Conservation (phyloP, 2,888 invertebrate species). For the Erynnis tages region DNA sequence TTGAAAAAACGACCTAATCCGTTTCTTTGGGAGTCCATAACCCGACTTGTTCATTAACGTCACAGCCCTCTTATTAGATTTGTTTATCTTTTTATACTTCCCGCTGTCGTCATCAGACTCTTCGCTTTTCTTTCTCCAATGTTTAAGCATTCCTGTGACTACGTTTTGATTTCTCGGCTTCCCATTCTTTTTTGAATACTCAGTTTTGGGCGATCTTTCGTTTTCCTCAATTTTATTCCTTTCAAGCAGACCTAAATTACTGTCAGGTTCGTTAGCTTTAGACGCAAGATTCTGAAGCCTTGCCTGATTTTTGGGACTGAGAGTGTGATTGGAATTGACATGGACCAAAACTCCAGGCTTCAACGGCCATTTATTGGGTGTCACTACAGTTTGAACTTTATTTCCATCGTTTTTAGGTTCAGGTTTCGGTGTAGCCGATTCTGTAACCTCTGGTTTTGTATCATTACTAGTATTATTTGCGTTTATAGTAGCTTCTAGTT, state of each 20-base stretch:
- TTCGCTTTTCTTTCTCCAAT: conserved; percentile 59
- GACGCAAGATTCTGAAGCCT: conserved; percentile 46
- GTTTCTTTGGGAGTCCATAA: conserved; percentile 60
- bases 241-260: conserved; percentile 69
- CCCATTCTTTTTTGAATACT: conserved; percentile 65
- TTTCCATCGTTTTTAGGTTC: conserved; percentile 50
- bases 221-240: conserved; percentile 51
- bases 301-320: conserved; percentile 80
- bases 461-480: conserved; percentile 35
- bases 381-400: conserved; percentile 59
- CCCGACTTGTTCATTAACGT: conserved; percentile 66
- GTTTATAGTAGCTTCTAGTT: conserved; percentile 55
- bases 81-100: conserved; percentile 73
- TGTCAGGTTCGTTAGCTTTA: conserved; percentile 39
- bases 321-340: conserved; percentile 90
- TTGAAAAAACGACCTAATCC: conserved; percentile 70
- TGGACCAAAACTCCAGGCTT: conserved; percentile 94
- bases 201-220: conserved; percentile 44
- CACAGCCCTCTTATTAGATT: conserved; percentile 70
- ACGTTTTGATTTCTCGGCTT: conserved; percentile 61
- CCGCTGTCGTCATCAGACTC: conserved; percentile 74
- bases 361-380: conserved; percentile 90
- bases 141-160: conserved; percentile 63
- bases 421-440: conserved; percentile 46
- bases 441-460: conserved; percentile 37